A percentile compares a stretch with the other conserved stretches of the same genome.
phyloP scores from a whole-genome alignment of 1,140 invertebrate species.

The Drosophila sulfurigaster region DNA sequence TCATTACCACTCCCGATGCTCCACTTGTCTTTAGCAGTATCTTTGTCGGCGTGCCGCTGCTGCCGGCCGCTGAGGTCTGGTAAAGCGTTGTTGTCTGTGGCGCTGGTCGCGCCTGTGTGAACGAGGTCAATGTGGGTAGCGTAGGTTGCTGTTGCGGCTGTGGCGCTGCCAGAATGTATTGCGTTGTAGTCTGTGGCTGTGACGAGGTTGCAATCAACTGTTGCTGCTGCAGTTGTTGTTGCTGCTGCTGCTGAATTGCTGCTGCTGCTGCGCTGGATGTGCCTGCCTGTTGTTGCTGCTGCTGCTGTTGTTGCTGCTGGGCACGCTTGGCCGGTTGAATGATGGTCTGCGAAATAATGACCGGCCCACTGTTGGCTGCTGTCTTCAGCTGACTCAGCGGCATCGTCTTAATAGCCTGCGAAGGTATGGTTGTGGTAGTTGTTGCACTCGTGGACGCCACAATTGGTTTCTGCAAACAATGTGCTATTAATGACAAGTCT shows the following conservation, averaged over 20 bases:
- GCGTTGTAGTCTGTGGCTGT: slow-evolving; percentile 56
- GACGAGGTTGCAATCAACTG: slow-evolving; percentile 34
- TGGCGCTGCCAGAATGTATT: slow-evolving; percentile 63
- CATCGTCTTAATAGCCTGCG: slow-evolving; percentile 81
- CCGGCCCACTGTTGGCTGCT: slow-evolving; percentile 77
- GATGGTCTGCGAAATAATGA: slow-evolving; percentile 82
- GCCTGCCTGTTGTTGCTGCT: slow-evolving; percentile 44
- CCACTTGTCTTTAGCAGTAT: slow-evolving; percentile 79
- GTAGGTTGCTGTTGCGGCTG: slow-evolving; percentile 70
- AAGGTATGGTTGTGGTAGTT: slow-evolving; percentile 71
- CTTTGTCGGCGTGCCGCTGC: slow-evolving; percentile 67
- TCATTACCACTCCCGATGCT: slow-evolving; percentile 76
- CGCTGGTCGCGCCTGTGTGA: slow-evolving; percentile 68
- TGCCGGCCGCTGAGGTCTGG: slow-evolving; percentile 59
- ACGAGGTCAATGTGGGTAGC: slow-evolving; percentile 76
- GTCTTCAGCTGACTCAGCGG: slow-evolving; percentile 79
- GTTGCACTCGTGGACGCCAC: slow-evolving; percentile 50
- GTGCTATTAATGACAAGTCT: neutral
- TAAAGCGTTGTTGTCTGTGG: slow-evolving; percentile 76
- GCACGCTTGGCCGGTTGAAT: slow-evolving; percentile 82
- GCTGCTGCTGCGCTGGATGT: slow-evolving; percentile 67
- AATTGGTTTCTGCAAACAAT: slow-evolving; percentile 64
- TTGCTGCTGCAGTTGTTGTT: slow-evolving; percentile 51
- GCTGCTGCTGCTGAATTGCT: slow-evolving; percentile 64
- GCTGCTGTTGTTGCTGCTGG: slow-evolving; percentile 69